Evolutionary conservation across 2,888 invertebrate genomes (phyloP), one percentile per base, ranked within the genome.

Genomic region (Conistra vaccinii): DNA sequence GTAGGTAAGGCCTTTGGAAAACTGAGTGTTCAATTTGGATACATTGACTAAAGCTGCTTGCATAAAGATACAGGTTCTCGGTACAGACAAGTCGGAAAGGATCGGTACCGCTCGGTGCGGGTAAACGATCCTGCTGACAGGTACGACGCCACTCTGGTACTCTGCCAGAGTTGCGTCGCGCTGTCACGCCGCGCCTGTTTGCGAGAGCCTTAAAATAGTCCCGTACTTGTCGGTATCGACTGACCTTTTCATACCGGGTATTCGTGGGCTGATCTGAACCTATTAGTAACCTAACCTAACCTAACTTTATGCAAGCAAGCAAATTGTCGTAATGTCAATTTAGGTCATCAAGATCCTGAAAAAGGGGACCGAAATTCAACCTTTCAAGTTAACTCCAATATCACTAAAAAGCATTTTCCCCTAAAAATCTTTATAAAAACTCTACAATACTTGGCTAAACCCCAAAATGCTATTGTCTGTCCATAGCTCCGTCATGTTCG

Each of bases 381-480:
- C 5, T 26, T 51, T 48, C 29, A 12, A 55, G n/a, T 26, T 26
- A 2, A n/a, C 29, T 26, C 12, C 12, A 39, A 65, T 55, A 42
- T 32, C 23, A 45, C 2, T 14, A 23, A 29, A 39, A 63, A 58
- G 12, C 7, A n/a, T n/a, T 39, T 48, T 60, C 4, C 2, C 42
- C 9, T 3, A 45, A 65, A 55, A 67, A 65, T 53, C 23, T 9
- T 58, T 48, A 39, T 20, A 66, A 58, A 72, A 48, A 32, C 12
- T 53, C 14, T 26, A 51, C 42, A 60, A 65, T 61, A 61, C 51
- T 72, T 87, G 86, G 86, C 87, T 42, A 53, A 60, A 65, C 39
- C 76, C 83, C 85, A 85, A 78, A 73, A 76, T 58, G 39, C 61
- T 63, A 61, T 83, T 62, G 53, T 73, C 29, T 66, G 58, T 17